phyloP scores from a whole-genome alignment of 2,797 vertebrate species.

The Macroramphosus scolopax region DNA sequence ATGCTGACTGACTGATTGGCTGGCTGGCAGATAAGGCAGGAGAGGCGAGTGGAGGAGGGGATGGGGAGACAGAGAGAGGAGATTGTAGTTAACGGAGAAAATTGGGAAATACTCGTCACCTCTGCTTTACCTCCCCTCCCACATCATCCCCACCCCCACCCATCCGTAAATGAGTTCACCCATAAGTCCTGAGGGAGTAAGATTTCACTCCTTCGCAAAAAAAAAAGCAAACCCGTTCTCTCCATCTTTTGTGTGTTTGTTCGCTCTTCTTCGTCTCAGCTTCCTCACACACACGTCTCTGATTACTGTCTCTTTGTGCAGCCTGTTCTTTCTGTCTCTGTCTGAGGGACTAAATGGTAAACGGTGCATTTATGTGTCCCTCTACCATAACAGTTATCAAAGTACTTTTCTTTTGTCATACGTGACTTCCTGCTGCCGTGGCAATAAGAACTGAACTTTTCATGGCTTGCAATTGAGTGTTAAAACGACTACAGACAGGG shows the following conservation, averaged over 20 bases:
- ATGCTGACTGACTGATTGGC: constrained; percentile 26
- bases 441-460: constrained; percentile 11
- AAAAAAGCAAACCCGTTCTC: constrained; percentile 51
- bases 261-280: constrained; percentile 45
- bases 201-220: constrained; percentile 55
- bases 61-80: constrained; percentile 9
- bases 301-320: constrained; percentile 38
- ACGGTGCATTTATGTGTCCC: too few species aligned
- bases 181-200: constrained; percentile 52
- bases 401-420: constrained; percentile 32
- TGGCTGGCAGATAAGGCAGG: constrained; percentile 50
- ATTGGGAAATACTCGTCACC: constrained; percentile 51
- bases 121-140: constrained; percentile 29
- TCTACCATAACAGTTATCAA: too few species aligned
- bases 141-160: constrained; percentile 11
- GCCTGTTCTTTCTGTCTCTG: too few species aligned
- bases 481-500: too few species aligned
- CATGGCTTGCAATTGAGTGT: too few species aligned
- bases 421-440: not conserved
- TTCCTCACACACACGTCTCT: constrained; percentile 46
- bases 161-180: constrained; percentile 56
- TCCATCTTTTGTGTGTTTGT: constrained; percentile 51
- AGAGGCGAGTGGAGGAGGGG: constrained; percentile 14
- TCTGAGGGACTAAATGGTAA: too few species aligned
- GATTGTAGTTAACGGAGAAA: constrained; percentile 33